Evolutionary conservation across 1,140 invertebrate genomes (phyloP).

Genomic region (Trichomalopsis sarcophagae): DNA sequence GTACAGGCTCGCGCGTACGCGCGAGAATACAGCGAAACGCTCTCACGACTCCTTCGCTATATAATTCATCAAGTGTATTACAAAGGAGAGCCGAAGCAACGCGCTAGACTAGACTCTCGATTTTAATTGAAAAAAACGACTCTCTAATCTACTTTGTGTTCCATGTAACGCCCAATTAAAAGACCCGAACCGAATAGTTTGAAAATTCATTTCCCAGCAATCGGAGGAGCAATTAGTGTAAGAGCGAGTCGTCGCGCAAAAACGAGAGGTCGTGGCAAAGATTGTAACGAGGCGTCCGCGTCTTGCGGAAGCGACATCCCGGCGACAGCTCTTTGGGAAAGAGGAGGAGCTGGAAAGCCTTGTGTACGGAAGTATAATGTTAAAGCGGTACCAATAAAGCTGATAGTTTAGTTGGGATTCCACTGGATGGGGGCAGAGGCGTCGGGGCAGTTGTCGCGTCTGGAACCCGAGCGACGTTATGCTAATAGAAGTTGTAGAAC

Average conservation of each 20-base stretch:
- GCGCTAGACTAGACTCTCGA: too few relatives aligned
- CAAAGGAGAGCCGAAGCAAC: too few relatives aligned
- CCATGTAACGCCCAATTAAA: neutral
- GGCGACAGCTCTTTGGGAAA: neutral
- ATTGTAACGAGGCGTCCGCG: constrained; percentile 16
- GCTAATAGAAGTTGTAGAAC: constrained; percentile 68
- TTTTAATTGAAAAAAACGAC: too few relatives aligned
- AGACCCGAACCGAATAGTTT: neutral
- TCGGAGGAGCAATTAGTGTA: constrained; percentile 17
- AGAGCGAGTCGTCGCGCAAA: neutral
- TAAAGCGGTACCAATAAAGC: constrained; percentile 65
- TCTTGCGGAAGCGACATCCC: constrained; percentile 26
- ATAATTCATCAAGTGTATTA: too few relatives aligned
- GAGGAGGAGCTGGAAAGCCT: neutral
- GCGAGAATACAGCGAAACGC: neutral
- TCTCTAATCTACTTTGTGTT: too few relatives aligned
- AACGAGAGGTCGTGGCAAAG: constrained; percentile 24
- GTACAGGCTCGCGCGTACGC: neutral
- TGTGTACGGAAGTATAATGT: constrained; percentile 58
- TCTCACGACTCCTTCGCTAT: neutral
- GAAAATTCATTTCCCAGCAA: neutral
- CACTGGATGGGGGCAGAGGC: constrained; percentile 38
- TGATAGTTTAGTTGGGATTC: constrained; percentile 65
- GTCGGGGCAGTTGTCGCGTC: constrained; percentile 64
- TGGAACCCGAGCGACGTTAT: constrained; percentile 66